Evolutionary conservation across 2,113 vertebrate species (phyloP), one percentile per base, ranked within the genome.

Genomic region (Melanocharis versteri): DNA sequence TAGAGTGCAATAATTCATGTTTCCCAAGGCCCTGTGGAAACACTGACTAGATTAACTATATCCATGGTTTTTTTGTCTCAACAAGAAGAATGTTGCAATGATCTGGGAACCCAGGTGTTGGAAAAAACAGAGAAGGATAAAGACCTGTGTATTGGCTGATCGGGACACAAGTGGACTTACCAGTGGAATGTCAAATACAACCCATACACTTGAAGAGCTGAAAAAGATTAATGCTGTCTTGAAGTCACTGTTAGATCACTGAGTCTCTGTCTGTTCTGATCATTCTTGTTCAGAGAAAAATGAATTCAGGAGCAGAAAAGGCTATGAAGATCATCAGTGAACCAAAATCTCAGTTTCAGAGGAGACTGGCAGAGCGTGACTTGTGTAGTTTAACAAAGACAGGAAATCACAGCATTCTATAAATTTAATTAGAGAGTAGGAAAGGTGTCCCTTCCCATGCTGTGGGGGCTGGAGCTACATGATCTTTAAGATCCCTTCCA

Each of bases 381-480:
- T 79, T 79, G 47, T 61, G 42, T 66, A 31, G 24, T 1, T 0
- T 35, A 53, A 21, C 10, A 45, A 64, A 82, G 45, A 33, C 35
- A 82, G n/a, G 40, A 88, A 56, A 42, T 85, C 30, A 40, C 26
- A 33, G 10, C 16, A 18, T 47, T 65, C 42, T 56, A 27, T 47
- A 78, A 78, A 47, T 78, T 57, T 21, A 86, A 15, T n/a, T 61
- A 35, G 27, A 91, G 53, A 7, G 17, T 78, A 39, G n/a, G 11
- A 31, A 80, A 71, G 8, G 7, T 54, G 40, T 70, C 23, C 12
- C 19, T 54, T n/a, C 19, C 39, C 19, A 11, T n/a, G 47, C 39
- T 1, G 1, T 39, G 9, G 0, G 2, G 30, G 13, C 40, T 61
- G 39, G 39, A 78, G 28, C 15, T 13, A 53, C 23, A 16, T n/a